phyloP scores from a whole-genome alignment of 1,140 invertebrate species.

The Drosophila punjabiensis region DNA sequence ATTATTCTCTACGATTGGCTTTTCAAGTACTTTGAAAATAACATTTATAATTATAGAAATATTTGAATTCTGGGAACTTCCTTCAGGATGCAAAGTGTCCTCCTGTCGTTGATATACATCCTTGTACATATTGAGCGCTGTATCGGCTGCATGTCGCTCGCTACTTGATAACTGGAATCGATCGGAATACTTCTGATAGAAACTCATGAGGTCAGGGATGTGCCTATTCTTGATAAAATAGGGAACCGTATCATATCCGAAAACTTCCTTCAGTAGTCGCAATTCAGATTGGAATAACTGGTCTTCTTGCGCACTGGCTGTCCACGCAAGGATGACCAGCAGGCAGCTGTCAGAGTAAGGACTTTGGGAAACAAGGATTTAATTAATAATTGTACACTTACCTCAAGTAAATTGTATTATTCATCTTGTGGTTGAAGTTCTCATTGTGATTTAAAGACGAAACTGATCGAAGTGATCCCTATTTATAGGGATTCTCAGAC shows the following conservation, averaged over 20 bases:
- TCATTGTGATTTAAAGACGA: not conserved
- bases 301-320: not conserved
- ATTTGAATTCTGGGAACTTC: not conserved
- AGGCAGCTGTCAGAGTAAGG: not conserved
- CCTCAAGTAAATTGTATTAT: not conserved
- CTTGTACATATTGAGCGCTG: not conserved
- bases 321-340: not conserved
- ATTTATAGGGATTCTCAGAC: not conserved
- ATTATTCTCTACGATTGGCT: too few species aligned
- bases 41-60: not conserved
- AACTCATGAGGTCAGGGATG: not conserved
- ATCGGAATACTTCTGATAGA: not conserved
- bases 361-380: not conserved
- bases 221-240: not conserved
- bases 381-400: not conserved
- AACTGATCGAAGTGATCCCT: not conserved
- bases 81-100: too few species aligned
- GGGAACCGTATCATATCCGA: not conserved
- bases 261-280: not conserved
- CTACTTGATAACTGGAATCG: not conserved
- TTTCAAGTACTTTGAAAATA: accelerated
- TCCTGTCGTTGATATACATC: too few species aligned
- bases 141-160: not conserved
- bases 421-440: not conserved
- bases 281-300: not conserved